phyloP scores from a whole-genome alignment of 2,113 vertebrate genomes.

The Paradoxurus hermaphroditus region DNA sequence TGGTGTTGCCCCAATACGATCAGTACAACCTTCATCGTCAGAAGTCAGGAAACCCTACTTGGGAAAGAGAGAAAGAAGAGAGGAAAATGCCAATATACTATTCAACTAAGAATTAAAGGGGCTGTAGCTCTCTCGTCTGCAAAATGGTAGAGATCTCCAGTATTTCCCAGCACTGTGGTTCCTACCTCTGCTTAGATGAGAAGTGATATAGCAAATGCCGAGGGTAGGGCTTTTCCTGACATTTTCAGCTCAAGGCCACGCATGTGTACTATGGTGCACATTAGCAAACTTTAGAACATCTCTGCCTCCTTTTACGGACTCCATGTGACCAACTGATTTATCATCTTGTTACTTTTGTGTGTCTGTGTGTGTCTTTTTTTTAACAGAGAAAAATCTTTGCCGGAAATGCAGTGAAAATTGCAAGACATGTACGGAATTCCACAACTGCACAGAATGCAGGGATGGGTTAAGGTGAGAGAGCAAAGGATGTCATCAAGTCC shows the following conservation, averaged over 20 bases:
- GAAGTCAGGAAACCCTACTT: not conserved
- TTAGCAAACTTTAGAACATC: not conserved
- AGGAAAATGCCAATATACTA: not conserved
- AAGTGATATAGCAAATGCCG: not conserved
- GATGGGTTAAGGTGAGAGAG: conserved; percentile 92
- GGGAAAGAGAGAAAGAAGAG: not conserved
- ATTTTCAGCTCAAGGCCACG: not conserved
- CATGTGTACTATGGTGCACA: not conserved
- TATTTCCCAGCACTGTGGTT: not conserved
- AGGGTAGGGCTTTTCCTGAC: not conserved
- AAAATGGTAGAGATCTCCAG: not conserved
- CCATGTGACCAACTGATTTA: conserved; percentile 41
- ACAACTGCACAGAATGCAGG: conserved; percentile 94
- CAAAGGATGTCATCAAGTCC: not conserved
- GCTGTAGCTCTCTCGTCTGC: not conserved
- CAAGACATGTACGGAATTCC: conserved; percentile 90
- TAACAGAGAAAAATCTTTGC: conserved; percentile 91
- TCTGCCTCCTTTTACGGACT: conserved; percentile 1
- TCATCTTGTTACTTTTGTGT: not conserved
- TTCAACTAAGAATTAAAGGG: not conserved
- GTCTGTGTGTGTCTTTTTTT: conserved; percentile 40
- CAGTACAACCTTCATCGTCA: not conserved
- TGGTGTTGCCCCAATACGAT: too few species aligned
- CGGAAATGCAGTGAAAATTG: conserved; percentile 95
- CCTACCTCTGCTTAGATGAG: not conserved